phyloP scores from a whole-genome alignment of 1,140 invertebrate genomes.

The Cyphomyrmex costatus region DNA sequence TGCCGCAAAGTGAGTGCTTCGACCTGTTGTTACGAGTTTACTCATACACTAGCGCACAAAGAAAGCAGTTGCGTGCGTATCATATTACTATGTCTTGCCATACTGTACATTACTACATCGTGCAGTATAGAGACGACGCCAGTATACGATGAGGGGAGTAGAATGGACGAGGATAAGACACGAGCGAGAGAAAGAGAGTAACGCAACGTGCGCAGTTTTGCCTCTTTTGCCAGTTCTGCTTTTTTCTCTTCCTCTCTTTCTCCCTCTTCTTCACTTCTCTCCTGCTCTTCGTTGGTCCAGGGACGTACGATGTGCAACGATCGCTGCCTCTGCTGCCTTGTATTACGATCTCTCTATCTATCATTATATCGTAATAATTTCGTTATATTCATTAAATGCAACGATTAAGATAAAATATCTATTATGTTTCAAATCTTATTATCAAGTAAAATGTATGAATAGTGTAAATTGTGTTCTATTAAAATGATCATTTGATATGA shows the following conservation, averaged over 20 bases:
- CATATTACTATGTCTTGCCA: conserved; percentile 40
- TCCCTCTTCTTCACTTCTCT: conserved; percentile 62
- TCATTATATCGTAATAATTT: neutral
- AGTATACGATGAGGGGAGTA: conserved; percentile 19
- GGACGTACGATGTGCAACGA: conserved; percentile 64
- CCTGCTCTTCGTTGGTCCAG: conserved; percentile 65
- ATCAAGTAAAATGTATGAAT: neutral
- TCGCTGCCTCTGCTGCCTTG: neutral
- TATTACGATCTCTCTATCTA: neutral
- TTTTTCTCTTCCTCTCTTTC: conserved; percentile 55
- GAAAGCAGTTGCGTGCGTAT: conserved; percentile 22
- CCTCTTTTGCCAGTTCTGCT: conserved; percentile 74
- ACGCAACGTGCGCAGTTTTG: conserved; percentile 62
- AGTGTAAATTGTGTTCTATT: neutral
- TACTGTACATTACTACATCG: conserved; percentile 53
- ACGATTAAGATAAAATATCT: neutral
- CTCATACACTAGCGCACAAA: neutral
- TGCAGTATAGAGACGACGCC: conserved; percentile 23
- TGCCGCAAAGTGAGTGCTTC: conserved; percentile 5
- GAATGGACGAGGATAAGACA: conserved; percentile 36
- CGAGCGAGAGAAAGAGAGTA: conserved; percentile 13
- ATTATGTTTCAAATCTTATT: neutral
- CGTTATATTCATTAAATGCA: neutral
- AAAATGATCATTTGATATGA: neutral
- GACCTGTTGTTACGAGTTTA: conserved; percentile 14